phyloP scores from a whole-genome alignment of 2,888 invertebrate species.

The Molanna angustata region DNA sequence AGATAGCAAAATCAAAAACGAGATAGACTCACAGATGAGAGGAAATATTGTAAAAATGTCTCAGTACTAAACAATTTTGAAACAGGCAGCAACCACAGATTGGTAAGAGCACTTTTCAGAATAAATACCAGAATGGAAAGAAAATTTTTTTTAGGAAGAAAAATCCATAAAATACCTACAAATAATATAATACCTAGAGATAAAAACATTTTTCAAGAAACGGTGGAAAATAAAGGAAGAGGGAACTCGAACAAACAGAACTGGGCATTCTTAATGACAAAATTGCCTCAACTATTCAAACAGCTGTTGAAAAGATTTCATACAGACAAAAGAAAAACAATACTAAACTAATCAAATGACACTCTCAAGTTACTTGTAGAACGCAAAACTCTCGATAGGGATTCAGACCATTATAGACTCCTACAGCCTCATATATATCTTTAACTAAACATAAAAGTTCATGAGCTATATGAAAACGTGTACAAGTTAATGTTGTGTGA shows the following conservation, averaged over 20 bases:
- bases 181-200: not conserved
- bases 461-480: no score
- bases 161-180: constrained; percentile 2
- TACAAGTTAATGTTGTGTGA: no score
- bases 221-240: not conserved
- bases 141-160: not conserved
- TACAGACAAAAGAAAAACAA: constrained; percentile 1
- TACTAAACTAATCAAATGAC: not conserved
- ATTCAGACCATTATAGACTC: no score
- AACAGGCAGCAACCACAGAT: constrained; percentile 1
- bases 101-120: not conserved
- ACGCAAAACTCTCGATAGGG: not conserved
- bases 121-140: constrained; percentile 6
- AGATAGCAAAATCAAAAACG: constrained; percentile 7
- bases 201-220: not conserved
- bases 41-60: constrained; percentile 1
- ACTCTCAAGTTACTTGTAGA: no score
- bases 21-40: constrained; percentile 1
- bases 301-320: constrained; percentile 1
- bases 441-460: no score
- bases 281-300: not conserved
- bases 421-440: no score
- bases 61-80: no score
- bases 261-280: not conserved
- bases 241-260: not conserved